A percentile compares a stretch with the other conserved stretches of the same genome.
Evolutionary conservation across 2,113 vertebrate genomes (phyloP).

Genomic region (Oreochromis spilurus): DNA sequence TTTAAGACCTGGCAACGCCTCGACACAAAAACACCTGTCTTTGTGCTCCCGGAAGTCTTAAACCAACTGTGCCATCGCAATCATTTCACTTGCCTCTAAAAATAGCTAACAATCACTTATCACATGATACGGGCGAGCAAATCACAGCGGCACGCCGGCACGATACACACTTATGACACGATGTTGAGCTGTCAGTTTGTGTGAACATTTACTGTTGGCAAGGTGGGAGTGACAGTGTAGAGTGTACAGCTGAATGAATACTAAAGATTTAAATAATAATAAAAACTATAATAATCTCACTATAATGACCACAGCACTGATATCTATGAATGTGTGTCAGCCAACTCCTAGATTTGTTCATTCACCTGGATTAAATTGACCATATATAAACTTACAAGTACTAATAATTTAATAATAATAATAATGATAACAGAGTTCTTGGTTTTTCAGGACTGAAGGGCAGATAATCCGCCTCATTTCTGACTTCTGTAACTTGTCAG

Average conservation of each 20-base stretch:
- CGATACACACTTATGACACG: accelerated
- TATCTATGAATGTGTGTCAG: background rate
- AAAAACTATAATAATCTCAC: background rate
- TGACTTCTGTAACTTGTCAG: background rate
- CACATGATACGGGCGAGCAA: background rate
- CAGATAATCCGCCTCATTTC: background rate
- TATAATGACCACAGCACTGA: background rate
- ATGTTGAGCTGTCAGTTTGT: accelerated
- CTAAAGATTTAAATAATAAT: background rate
- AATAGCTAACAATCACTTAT: background rate
- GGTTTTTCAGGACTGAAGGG: background rate
- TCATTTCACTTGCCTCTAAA: background rate
- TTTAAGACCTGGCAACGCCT: accelerated
- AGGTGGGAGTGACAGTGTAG: background rate
- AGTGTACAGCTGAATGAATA: background rate
- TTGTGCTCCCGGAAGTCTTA: background rate
- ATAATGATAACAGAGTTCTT: background rate
- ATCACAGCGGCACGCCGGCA: background rate
- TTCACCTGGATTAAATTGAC: background rate
- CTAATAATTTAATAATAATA: background rate
- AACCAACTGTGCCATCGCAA: background rate
- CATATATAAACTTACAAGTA: background rate
- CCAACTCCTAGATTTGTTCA: background rate
- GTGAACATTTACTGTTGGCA: background rate
- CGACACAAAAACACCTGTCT: too few relatives aligned